Evolutionary conservation across 35 echinoderm and acorn worm genomes (phyloP), one percentile per base, ranked within the genome.

Genomic region (Ophioderma brevispina): DNA sequence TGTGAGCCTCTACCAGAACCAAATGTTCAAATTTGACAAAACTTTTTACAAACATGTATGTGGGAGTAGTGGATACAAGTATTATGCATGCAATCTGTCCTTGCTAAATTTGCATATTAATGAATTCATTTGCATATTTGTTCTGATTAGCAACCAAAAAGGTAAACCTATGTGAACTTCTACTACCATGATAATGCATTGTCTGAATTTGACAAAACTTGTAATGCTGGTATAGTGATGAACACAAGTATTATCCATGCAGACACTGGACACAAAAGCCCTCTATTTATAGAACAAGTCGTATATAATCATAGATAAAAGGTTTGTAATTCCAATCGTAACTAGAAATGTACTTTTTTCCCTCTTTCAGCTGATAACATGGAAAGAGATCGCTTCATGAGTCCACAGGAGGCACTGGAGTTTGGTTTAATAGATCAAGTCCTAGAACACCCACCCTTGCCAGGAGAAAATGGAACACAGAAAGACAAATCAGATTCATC

Each of bases 361-460:
- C 36, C 50, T 41, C 64, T 86, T 75, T 39, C 84, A 99, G 97
- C 95, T 40, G 78, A 81, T 76, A 90, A 90, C 38, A 95, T 99
- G 97, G 97, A 99, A 76, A 86, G 97, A 39, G 97, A 99, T 81
- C 33, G 84, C 13, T 99, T 99, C 85, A 99, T 99, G 97, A 93
- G 79, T 37, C 97, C 97, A 52, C 80, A 92, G 36, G 93, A 95
- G 42, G 97, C 97, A 10, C 75, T 86, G 46, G 81, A 90, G 32
- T 99, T 99, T 91, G 97, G 97, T 82, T 78, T 99, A 8, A 93
- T 99, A 33, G 97, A 99, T 84, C 95, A 95, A 80, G 97, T 99
- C 10, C 55, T 99, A 37, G 93, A 95, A 76, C 97, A 99, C 31
- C 92, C 97, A 32, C 97, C 97, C 15, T 32, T 93, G 11, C 79